Evolutionary conservation across 1,140 invertebrate genomes (phyloP).

Genomic region (Grapholita molesta): DNA sequence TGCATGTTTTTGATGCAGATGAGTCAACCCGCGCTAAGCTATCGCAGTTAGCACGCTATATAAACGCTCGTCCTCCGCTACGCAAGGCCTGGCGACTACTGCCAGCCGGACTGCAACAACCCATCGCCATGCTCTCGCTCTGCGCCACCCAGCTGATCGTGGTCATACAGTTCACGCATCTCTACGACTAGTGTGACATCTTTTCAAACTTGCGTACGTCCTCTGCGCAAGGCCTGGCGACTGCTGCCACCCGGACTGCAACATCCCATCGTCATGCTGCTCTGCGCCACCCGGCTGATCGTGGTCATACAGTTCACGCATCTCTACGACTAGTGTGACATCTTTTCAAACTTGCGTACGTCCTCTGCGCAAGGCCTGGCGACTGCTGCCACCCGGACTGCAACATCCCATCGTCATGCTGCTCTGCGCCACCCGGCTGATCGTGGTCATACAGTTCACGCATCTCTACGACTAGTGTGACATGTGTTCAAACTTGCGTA

Average conservation of each 20-base stretch:
- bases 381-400: conserved; percentile 7
- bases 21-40: neutral
- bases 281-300: conserved; percentile 14
- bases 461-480: conserved; percentile 19
- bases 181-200: conserved; percentile 20
- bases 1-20: neutral
- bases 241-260: conserved; percentile 9
- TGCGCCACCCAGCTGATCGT: conserved; percentile 17
- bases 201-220: too few relatives aligned
- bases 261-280: conserved; percentile 21
- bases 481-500: too few relatives aligned
- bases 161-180: conserved; percentile 15
- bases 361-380: neutral
- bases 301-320: conserved; percentile 18
- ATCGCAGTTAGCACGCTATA: neutral
- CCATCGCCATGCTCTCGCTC: conserved; percentile 16
- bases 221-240: neutral
- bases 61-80: conserved; percentile 9
- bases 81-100: neutral
- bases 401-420: conserved; percentile 21
- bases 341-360: too few relatives aligned
- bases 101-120: conserved; percentile 19
- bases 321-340: conserved; percentile 19
- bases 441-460: conserved; percentile 18
- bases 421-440: conserved; percentile 8